A percentile compares a stretch with the other conserved stretches of the same genome.
Conservation (phyloP, 2,888 invertebrate genomes). For the Pandemis corylana region DNA sequence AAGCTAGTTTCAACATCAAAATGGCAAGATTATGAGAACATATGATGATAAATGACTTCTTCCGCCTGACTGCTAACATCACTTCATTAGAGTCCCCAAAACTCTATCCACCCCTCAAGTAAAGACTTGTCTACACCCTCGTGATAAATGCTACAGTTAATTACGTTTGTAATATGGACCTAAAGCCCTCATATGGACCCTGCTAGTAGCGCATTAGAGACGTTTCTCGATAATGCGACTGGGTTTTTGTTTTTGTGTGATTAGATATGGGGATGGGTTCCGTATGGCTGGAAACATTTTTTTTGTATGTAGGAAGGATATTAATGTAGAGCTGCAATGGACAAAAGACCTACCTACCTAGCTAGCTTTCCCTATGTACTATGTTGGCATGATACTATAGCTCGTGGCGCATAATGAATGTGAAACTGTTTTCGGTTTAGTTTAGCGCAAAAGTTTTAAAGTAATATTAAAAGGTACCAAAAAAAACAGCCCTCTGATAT, state of each 20-base stretch:
- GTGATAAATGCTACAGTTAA: slow-evolving; percentile 69
- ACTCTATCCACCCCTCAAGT: slow-evolving; percentile 37
- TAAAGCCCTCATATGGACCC: background rate
- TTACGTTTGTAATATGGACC: slow-evolving; percentile 58
- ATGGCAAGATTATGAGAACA: background rate
- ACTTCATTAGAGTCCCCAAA: slow-evolving; percentile 34
- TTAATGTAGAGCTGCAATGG: background rate
- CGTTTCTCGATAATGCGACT: background rate
- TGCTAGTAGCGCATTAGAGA: background rate
- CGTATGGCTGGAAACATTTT: slow-evolving; percentile 38
- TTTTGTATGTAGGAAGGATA: background rate
- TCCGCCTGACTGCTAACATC: slow-evolving; percentile 33
- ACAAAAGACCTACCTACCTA: background rate
- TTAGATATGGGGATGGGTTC: slow-evolving; percentile 43
- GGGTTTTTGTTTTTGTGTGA: background rate
- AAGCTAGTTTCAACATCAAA: background rate
- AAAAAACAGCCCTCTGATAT: no score
- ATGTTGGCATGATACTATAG: no score
- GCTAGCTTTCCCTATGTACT: no score
- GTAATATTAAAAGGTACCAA: no score
- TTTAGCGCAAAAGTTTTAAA: no score
- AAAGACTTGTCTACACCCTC: slow-evolving; percentile 56
- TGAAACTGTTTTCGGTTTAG: no score
- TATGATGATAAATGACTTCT: slow-evolving; percentile 13
- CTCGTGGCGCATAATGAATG: no score